Conservation (phyloP, 2,888 invertebrate species). For the Copidosoma aretas region DNA sequence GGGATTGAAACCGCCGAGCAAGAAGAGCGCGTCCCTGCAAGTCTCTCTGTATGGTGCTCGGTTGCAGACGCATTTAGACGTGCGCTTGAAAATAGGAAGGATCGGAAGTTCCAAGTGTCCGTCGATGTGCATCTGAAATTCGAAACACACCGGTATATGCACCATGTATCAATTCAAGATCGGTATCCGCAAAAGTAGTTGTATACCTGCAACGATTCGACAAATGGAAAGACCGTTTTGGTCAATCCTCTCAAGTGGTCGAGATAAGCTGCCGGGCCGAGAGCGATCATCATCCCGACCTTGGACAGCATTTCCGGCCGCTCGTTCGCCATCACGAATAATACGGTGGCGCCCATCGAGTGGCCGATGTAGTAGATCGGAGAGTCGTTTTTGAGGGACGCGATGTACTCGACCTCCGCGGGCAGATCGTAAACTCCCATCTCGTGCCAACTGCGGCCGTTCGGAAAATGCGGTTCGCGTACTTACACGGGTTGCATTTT, state of each 20-base stretch:
- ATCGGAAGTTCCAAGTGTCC: neutral
- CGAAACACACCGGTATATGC: neutral
- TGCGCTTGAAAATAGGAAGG: constrained; percentile 65
- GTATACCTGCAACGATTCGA: constrained; percentile 3
- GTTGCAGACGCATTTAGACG: constrained; percentile 69
- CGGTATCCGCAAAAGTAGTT: neutral
- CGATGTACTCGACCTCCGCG: constrained; percentile 64
- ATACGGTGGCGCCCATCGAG: constrained; percentile 72
- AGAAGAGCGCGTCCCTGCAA: constrained; percentile 78
- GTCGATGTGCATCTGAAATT: neutral
- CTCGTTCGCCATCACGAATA: constrained; percentile 74
- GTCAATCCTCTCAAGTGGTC: neutral
- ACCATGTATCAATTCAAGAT: neutral
- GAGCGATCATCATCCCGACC: constrained; percentile 69
- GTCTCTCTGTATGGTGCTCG: constrained; percentile 63
- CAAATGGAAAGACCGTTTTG: neutral
- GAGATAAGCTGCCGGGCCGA: constrained; percentile 74
- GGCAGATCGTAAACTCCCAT: constrained; percentile 87
- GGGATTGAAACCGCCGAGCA: constrained; percentile 75
- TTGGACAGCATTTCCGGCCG: constrained; percentile 72
- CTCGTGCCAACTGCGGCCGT: constrained; percentile 81
- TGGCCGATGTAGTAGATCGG: constrained; percentile 54
- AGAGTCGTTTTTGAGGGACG: constrained; percentile 62
- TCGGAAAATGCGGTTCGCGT: too few species aligned
- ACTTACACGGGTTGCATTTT: too few species aligned